These are phyloP conservation scores for Pheosia gnoma DNA, from an alignment of 2,888 invertebrate genomes.

Conservation along the genomic window DNA sequence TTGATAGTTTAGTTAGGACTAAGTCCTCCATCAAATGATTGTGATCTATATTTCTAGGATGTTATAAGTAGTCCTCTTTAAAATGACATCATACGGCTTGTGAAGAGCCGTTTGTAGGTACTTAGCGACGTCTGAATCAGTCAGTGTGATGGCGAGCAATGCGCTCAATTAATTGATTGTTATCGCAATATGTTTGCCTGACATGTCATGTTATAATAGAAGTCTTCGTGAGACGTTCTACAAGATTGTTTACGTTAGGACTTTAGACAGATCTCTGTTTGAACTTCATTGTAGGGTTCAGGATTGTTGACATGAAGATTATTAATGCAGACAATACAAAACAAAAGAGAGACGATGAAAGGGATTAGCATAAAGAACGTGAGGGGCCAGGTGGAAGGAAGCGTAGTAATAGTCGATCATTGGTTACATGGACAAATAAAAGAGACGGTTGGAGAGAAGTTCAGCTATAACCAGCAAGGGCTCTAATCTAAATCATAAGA, in stretches of 20 bases:
- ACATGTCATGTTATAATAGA: background rate
- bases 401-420: too few species aligned
- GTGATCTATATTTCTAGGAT: background rate
- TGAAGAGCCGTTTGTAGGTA: conserved; percentile 22
- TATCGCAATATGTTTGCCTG: conserved; percentile 10
- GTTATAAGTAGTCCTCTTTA: background rate
- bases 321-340: too few species aligned
- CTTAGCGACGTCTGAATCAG: conserved; percentile 19
- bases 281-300: background rate
- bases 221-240: background rate
- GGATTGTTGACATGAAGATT: background rate
- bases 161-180: conserved; percentile 26
- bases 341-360: too few species aligned
- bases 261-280: background rate
- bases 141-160: conserved; percentile 25
- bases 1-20: too few species aligned
- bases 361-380: too few species aligned
- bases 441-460: too few species aligned
- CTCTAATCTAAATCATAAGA: too few species aligned
- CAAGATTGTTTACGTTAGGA: background rate
- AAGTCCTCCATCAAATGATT: background rate
- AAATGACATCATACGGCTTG: background rate
- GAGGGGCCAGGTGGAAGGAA: too few species aligned
- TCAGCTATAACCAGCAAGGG: too few species aligned
- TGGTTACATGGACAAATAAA: too few species aligned